Percentiles rank a stretch among this genome's conserved stretches.
These are phyloP conservation scores for Amblyopsis hoosieri DNA, from an alignment of 2,797 vertebrate species.

Conservation along the genomic window DNA sequence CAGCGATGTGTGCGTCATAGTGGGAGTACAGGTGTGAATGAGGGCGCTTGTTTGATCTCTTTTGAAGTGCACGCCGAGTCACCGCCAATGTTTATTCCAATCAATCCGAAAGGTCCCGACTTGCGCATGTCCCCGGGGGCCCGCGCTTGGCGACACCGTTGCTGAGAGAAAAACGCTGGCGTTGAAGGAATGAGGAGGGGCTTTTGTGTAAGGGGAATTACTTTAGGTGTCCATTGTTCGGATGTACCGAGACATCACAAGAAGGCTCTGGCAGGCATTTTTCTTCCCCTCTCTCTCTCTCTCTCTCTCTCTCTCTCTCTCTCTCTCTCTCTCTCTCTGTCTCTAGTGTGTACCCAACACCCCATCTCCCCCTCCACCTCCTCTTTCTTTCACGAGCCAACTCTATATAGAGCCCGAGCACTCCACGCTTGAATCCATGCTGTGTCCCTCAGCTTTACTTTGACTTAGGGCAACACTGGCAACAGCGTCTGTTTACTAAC, in stretches of 20 bases:
- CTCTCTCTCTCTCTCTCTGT: background rate
- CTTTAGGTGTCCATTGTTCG: background rate
- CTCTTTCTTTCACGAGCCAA: background rate
- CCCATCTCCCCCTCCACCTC: background rate
- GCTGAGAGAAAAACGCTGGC: constrained; percentile 35
- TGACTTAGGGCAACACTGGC: background rate
- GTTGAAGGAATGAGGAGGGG: constrained; percentile 23
- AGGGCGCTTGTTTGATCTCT: constrained; percentile 81
- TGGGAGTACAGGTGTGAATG: constrained; percentile 82
- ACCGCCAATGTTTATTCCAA: constrained; percentile 71
- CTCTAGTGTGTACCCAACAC: background rate
- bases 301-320: background rate
- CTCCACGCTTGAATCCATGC: background rate
- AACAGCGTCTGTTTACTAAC: background rate
- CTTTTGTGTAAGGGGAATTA: background rate
- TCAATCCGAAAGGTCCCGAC: constrained; percentile 67
- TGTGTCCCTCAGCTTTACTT: constrained; percentile 2
- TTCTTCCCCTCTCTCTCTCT: background rate
- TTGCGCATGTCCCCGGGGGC: constrained; percentile 49
- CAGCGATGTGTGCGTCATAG: constrained; percentile 72
- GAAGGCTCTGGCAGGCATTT: constrained; percentile 1
- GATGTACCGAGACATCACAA: constrained; percentile 11
- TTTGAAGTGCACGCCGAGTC: constrained; percentile 75
- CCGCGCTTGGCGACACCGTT: constrained; percentile 41
- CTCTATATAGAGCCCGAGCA: background rate